A percentile compares a stretch with the other conserved stretches of the same genome.
phyloP scores from a whole-genome alignment of 92 coral and sea anemone species.

The Parazoanthus swiftii region DNA sequence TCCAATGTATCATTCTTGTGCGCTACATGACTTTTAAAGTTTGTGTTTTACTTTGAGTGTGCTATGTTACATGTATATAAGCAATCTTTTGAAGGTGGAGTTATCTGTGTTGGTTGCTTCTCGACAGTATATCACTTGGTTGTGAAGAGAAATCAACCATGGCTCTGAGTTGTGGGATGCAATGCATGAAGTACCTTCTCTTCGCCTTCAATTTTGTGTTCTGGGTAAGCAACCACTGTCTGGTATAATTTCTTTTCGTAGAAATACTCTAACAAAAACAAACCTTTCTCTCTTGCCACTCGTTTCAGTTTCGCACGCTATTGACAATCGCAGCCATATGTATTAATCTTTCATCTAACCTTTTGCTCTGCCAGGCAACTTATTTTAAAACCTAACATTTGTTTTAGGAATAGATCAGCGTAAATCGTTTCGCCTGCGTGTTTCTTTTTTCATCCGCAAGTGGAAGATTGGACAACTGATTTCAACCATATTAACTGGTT shows the following conservation, averaged over 20 bases:
- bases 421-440: background rate
- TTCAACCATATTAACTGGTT: background rate
- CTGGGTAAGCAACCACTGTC: constrained; percentile 74
- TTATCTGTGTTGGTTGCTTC: background rate
- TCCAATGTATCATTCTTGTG: background rate
- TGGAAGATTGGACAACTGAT: constrained; percentile 8
- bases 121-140: background rate
- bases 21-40: background rate
- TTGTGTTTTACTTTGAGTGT: constrained; percentile 8
- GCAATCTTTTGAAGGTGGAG: background rate
- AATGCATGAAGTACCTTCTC: constrained; percentile 91
- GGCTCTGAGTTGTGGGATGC: constrained; percentile 93
- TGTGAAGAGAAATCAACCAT: constrained; percentile 8
- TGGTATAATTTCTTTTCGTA: background rate
- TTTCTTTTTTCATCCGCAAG: constrained; percentile 1
- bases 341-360: constrained; percentile 45
- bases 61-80: background rate
- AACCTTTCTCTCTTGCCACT: background rate
- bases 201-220: constrained; percentile 94
- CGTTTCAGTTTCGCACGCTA: background rate
- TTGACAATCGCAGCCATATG: constrained; percentile 29
- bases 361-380: constrained; percentile 16
- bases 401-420: constrained; percentile 12
- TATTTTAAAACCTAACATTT: constrained; percentile 34
- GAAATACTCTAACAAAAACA: constrained; percentile 5